Conservation (phyloP, 2,113 vertebrate species). For the Cephalopterus ornatus region DNA sequence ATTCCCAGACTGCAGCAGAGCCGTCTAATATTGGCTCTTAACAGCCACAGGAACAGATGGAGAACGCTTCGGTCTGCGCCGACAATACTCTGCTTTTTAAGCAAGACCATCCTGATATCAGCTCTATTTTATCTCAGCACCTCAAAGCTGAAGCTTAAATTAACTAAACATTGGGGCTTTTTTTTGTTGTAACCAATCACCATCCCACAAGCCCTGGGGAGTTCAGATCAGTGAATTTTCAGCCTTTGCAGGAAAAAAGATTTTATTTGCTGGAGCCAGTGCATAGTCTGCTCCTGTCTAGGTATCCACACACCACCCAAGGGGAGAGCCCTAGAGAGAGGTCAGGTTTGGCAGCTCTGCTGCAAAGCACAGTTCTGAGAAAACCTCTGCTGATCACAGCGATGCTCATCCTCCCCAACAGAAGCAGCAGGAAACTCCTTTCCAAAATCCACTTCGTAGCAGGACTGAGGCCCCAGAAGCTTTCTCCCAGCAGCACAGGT, state of each 20-base stretch:
- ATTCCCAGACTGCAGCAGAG: constrained; percentile 30
- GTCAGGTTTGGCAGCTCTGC: background rate
- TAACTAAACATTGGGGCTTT: background rate
- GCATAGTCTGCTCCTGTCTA: background rate
- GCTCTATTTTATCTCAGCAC: constrained; percentile 4
- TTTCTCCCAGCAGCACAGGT: background rate
- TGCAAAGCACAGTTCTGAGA: background rate
- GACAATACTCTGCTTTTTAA: constrained; percentile 30
- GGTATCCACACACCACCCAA: background rate
- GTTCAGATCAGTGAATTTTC: background rate
- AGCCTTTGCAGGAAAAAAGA: background rate
- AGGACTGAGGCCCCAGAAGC: background rate
- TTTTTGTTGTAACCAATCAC: background rate
- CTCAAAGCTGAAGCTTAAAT: constrained; percentile 20
- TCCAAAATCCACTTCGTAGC: background rate
- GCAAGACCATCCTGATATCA: constrained; percentile 25
- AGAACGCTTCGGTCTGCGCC: background rate
- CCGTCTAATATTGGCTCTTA: constrained; percentile 34
- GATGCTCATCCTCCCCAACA: background rate
- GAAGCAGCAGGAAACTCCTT: background rate
- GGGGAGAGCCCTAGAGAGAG: background rate
- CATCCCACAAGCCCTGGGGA: background rate
- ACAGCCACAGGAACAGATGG: constrained; percentile 61
- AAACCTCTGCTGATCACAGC: background rate
- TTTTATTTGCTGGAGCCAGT: background rate